phyloP scores from a whole-genome alignment of 37 sponge, comb jelly and placozoan genomes.

The Petrosia ficiformis region DNA sequence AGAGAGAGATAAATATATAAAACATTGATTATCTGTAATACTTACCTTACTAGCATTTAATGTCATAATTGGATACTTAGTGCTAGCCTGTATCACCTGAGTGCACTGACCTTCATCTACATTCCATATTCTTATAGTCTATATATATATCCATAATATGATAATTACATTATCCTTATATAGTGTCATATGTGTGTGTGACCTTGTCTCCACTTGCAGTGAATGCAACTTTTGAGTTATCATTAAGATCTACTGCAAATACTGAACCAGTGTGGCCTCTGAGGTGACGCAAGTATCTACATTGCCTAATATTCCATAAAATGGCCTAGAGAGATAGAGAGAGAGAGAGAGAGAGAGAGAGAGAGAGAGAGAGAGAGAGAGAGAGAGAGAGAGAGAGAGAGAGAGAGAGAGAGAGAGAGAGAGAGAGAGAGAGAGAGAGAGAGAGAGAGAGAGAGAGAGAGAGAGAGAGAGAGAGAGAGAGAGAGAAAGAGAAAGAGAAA shows the following conservation, averaged over 20 bases:
- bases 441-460: no score
- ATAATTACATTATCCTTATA: neutral
- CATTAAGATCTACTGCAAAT: slow-evolving; percentile 68
- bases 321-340: slow-evolving; percentile 34
- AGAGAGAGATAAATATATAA: neutral
- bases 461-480: neutral
- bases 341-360: neutral
- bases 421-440: neutral
- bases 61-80: slow-evolving; percentile 39
- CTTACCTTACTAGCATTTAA: slow-evolving; percentile 57
- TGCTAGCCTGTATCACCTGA: slow-evolving; percentile 26
- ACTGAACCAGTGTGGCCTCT: slow-evolving; percentile 70
- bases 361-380: neutral
- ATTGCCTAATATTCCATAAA: slow-evolving; percentile 61
- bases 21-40: neutral
- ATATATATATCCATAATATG: no score
- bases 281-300: slow-evolving; percentile 19
- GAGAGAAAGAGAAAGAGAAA: neutral
- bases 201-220: slow-evolving; percentile 80
- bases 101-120: slow-evolving; percentile 44
- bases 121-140: slow-evolving; percentile 65
- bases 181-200: neutral
- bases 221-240: slow-evolving; percentile 34
- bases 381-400: neutral
- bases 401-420: neutral